Base-by-base conservation (phyloP, 2,888 invertebrate species). In the Drosophila sordidula region DNA sequence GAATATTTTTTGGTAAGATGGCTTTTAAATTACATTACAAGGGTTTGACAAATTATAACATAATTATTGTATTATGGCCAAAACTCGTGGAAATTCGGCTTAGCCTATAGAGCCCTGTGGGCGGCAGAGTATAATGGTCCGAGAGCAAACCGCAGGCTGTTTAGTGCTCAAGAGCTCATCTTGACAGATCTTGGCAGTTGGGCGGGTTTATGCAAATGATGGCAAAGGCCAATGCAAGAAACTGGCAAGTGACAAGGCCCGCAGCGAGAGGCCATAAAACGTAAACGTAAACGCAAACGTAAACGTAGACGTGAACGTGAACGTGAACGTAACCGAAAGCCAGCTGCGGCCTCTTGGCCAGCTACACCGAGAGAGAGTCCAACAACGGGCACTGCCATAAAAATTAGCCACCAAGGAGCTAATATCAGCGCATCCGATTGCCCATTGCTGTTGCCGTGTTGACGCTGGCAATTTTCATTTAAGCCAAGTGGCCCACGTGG, bases 381-480 rank as follows among this genome's bases (percentile, higher is more conserved):
- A 36, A 36, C 44, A 55, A 44, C 52, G 9, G 32, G 42, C 42
- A 42, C 34, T 44, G 12, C 32, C 59, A 56, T 75, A 59, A 56
- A 62, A 62, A 74, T 75, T 66, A 70, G 71, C 71, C 55, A 51
- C 25, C 51, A 41, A 45, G 49, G 25, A 57, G 52, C 50, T 72
- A 72, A 67, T 66, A 72, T 66, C 73, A 73, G 26, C 61, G 76
- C 76, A 50, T 64, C 52, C 52, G 46, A 74, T 68, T 73, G 57
- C 58, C 16, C n/a, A 34, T 50, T 56, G 34, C 25, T 51, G 38
- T 29, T 56, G 41, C 22, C 44, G 54, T 36, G 32, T 12, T 45
- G 45, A 42, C 54, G 52, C 6, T 39, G 36, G 64, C 61, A 66
- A 86, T 66, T 84, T 74, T 80, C 67, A 80, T 73, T 84, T 74